A percentile compares a stretch with the other conserved stretches of the same genome.
Conservation (phyloP, 1,140 invertebrate species). For the Drosophila nasuta region DNA sequence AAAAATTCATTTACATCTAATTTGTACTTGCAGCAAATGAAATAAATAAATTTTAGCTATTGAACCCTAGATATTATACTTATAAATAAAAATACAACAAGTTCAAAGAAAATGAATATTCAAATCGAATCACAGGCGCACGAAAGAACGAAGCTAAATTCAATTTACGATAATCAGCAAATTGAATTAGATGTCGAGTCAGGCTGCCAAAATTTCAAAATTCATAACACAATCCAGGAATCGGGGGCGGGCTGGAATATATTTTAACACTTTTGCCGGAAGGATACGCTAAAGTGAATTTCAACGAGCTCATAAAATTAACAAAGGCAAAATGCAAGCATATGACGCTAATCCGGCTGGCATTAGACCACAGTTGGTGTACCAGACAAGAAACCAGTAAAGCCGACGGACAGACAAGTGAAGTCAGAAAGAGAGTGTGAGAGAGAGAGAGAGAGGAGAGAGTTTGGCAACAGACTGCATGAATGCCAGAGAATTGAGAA, state of each 20-base stretch:
- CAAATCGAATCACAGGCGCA: constrained; percentile 44
- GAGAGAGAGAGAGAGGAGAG: too few relatives aligned
- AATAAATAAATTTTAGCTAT: neutral
- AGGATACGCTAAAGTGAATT: constrained; percentile 67
- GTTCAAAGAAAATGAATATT: constrained; percentile 28
- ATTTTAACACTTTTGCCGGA: constrained; percentile 66
- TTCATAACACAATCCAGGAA: constrained; percentile 63
- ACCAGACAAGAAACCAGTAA: constrained; percentile 25
- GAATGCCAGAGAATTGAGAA: constrained; percentile 23
- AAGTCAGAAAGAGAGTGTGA: neutral
- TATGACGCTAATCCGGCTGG: constrained; percentile 83
- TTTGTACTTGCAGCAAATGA: neutral
- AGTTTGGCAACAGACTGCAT: constrained; percentile 28
- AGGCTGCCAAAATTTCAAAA: constrained; percentile 72
- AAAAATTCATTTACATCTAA: neutral
- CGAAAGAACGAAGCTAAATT: constrained; percentile 62
- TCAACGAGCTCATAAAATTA: constrained; percentile 82
- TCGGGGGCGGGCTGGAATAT: constrained; percentile 4
- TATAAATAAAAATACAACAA: neutral
- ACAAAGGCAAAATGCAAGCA: constrained; percentile 77
- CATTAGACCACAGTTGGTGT: constrained; percentile 78
- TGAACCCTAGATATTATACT: neutral
- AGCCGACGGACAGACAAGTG: constrained; percentile 5
- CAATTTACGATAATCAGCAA: constrained; percentile 77
- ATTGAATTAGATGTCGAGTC: constrained; percentile 71